A percentile compares a stretch with the other conserved stretches of the same genome.
These are phyloP conservation scores for Anneissia japonica DNA, from an alignment of 35 echinoderm and acorn worm genomes.

Conservation along the genomic window DNA sequence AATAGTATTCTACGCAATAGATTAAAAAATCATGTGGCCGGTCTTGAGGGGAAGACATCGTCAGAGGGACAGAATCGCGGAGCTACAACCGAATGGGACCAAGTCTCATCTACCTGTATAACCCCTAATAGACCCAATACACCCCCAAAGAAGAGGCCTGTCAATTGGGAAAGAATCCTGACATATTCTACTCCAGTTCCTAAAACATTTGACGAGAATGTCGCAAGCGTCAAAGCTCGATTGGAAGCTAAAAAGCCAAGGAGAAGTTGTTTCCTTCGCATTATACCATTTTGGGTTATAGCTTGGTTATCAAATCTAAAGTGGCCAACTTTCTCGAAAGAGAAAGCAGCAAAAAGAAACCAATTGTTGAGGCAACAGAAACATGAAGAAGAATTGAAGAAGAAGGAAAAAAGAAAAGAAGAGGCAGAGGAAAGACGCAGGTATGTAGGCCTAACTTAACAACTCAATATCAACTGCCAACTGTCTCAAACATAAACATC, in stretches of 20 bases:
- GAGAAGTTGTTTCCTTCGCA: background rate
- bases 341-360: background rate
- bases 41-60: background rate
- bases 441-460: background rate
- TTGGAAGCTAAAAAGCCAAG: background rate
- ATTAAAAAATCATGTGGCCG: background rate
- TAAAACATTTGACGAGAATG: background rate
- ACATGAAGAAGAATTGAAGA: background rate
- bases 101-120: too few species aligned
- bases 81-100: too few species aligned
- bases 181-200: background rate
- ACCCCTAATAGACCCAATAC: too few species aligned
- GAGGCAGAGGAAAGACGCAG: background rate
- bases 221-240: background rate
- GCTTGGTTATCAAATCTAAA: background rate
- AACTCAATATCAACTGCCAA: too few species aligned
- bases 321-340: background rate
- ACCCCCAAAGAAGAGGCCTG: background rate
- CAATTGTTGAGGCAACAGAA: background rate
- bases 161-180: background rate
- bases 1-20: background rate
- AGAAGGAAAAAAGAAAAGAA: background rate
- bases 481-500: too few species aligned
- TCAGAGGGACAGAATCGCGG: background rate
- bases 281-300: background rate